A percentile compares a stretch with the other conserved stretches of the same genome.
phyloP scores from a whole-genome alignment of 2,113 vertebrate genomes.

The Arizona elegans region DNA sequence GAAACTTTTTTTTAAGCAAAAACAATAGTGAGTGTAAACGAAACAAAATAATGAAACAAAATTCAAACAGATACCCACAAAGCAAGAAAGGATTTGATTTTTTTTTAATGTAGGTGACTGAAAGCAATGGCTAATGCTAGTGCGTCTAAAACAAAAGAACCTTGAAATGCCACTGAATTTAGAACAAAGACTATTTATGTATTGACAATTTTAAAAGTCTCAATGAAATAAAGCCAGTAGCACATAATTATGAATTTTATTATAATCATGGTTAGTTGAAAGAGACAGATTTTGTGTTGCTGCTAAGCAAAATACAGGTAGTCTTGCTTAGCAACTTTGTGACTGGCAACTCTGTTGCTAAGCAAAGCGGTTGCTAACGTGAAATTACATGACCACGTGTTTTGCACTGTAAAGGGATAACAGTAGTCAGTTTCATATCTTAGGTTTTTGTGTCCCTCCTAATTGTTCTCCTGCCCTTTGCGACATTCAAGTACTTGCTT shows the following conservation, averaged over 20 bases:
- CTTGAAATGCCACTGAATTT: not conserved
- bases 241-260: not conserved
- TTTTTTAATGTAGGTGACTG: not conserved
- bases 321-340: not conserved
- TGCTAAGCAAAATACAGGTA: not conserved
- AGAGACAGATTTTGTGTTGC: not conserved
- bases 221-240: not conserved
- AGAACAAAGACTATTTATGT: not conserved
- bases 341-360: not conserved
- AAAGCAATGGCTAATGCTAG: not conserved
- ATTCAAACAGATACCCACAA: not conserved
- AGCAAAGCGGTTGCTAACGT: not conserved
- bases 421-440: not conserved
- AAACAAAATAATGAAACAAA: not conserved
- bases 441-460: not conserved
- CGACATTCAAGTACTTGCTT: not conserved
- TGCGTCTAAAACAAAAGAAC: not conserved
- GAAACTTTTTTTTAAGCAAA: not conserved
- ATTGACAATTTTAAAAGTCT: not conserved
- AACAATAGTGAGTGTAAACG: not conserved
- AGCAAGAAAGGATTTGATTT: not conserved
- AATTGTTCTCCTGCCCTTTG: not conserved
- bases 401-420: not conserved
- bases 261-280: not conserved
- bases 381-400: not conserved